Conservation (phyloP, 2,113 vertebrate genomes). For the Gnathonemus longibarbis region DNA sequence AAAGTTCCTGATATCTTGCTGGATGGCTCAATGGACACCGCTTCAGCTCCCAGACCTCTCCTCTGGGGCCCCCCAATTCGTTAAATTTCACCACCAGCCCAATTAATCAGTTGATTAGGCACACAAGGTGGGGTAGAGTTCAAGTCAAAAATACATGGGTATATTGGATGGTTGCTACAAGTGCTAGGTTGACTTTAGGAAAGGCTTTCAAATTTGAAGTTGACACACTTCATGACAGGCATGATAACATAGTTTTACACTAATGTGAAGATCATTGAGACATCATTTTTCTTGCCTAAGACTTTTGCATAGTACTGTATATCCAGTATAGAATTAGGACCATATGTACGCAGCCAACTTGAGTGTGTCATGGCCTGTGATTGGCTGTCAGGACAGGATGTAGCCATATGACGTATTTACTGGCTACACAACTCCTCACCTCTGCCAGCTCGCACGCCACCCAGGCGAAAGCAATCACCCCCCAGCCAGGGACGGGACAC, state of each 20-base stretch:
- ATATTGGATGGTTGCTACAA: neutral
- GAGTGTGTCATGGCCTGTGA: neutral
- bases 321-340: neutral
- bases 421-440: neutral
- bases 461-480: slow-evolving; percentile 1
- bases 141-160: neutral
- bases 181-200: neutral
- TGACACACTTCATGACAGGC: neutral
- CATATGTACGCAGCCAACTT: neutral
- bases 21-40: neutral
- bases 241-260: neutral
- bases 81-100: no score
- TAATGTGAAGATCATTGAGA: neutral
- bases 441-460: neutral
- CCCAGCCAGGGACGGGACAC: neutral
- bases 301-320: neutral
- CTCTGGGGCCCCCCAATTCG: neutral
- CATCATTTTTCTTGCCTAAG: neutral
- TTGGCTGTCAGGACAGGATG: neutral
- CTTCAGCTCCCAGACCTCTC: neutral
- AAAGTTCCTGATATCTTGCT: neutral
- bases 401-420: neutral
- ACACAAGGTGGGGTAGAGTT: neutral
- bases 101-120: neutral
- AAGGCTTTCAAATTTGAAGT: neutral